phyloP scores from a whole-genome alignment of 2,888 invertebrate genomes.

The Pristionchus mayeri region DNA sequence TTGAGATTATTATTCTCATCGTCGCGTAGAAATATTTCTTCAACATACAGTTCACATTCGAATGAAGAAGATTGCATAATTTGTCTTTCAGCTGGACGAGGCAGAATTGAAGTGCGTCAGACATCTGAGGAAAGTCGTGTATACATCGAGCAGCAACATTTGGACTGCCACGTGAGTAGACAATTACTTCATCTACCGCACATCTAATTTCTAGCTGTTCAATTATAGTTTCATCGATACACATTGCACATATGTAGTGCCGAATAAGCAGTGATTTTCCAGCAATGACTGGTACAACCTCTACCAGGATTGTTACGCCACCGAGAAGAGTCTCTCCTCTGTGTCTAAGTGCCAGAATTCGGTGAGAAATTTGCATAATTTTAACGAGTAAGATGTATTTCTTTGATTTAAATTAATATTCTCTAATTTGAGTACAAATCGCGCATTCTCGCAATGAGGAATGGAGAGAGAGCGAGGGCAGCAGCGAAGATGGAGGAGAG shows the following conservation, averaged over 20 bases:
- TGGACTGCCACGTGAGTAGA: neutral
- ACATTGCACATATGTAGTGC: neutral
- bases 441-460: neutral
- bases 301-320: conserved; percentile 70
- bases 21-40: too few species aligned
- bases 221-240: too few species aligned
- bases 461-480: neutral
- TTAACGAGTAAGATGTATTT: neutral
- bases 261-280: conserved; percentile 19
- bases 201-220: neutral
- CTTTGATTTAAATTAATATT: neutral
- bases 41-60: too few species aligned
- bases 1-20: neutral
- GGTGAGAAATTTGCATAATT: neutral
- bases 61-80: too few species aligned
- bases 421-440: neutral
- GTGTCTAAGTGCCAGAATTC: neutral
- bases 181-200: neutral
- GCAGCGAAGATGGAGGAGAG: neutral
- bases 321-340: neutral
- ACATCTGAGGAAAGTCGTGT: too few species aligned
- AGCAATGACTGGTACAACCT: conserved; percentile 70
- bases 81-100: neutral
- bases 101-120: too few species aligned
- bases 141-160: neutral